These are phyloP conservation scores for Psephotus haematonotus DNA, from an alignment of 2,113 vertebrate species.

Conservation along the genomic window DNA sequence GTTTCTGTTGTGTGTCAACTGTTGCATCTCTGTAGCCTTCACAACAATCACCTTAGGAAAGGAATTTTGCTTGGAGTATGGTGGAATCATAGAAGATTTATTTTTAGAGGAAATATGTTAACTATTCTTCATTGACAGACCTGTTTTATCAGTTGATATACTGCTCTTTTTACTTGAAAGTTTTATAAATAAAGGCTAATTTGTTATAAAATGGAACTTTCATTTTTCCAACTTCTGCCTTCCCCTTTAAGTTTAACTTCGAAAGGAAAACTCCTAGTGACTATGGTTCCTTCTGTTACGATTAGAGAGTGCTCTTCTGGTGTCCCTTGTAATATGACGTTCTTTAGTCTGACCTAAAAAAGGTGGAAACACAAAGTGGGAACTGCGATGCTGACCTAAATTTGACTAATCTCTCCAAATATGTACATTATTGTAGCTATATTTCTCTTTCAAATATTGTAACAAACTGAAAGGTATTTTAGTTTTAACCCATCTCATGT, in stretches of 20 bases:
- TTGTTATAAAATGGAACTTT: conserved; percentile 26
- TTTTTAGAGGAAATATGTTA: conserved; percentile 1
- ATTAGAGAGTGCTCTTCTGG: neutral
- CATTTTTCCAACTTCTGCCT: conserved; percentile 36
- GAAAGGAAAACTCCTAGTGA: neutral
- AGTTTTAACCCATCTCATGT: conserved; percentile 77
- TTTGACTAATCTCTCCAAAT: conserved; percentile 73
- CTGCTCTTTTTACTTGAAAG: conserved; percentile 59
- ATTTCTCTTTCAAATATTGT: conserved; percentile 74
- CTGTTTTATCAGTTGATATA: neutral
- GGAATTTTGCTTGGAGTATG: neutral
- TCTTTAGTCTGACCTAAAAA: neutral
- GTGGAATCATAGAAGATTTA: neutral
- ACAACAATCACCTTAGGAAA: neutral
- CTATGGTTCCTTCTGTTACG: neutral
- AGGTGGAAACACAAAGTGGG: conserved; percentile 6
- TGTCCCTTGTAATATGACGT: neutral
- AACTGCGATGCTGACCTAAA: conserved; percentile 53
- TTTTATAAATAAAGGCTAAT: conserved; percentile 52
- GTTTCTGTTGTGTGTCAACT: neutral
- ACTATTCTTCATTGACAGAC: neutral
- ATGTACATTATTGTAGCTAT: conserved; percentile 73
- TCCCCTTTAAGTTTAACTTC: neutral
- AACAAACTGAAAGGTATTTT: conserved; percentile 67
- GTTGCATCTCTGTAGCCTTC: neutral